Conservation (phyloP, 2,797 vertebrate species). For the Coendou prehensilis region DNA sequence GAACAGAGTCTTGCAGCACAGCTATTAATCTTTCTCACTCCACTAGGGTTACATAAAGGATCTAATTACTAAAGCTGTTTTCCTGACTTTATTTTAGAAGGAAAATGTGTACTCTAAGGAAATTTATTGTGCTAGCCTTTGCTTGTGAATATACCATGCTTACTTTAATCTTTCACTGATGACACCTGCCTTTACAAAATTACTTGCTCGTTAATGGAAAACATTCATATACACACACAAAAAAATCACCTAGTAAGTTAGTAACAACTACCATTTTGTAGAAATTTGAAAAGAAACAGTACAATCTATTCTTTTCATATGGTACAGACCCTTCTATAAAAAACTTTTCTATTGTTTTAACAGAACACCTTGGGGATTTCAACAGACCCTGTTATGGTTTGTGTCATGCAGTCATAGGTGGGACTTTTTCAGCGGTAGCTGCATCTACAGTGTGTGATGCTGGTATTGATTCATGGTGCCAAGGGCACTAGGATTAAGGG, state of each 20-base stretch:
- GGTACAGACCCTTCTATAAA: not conserved
- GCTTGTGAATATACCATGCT: slow-evolving; percentile 36
- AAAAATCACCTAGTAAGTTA: not conserved
- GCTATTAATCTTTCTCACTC: slow-evolving; percentile 64
- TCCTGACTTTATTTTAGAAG: slow-evolving; percentile 61
- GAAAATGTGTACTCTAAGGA: slow-evolving; percentile 50
- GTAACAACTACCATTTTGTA: slow-evolving; percentile 29
- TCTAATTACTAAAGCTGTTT: slow-evolving; percentile 72
- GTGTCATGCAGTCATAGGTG: not conserved
- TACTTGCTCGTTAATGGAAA: slow-evolving; percentile 6
- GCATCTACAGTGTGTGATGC: not conserved
- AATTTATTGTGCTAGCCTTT: slow-evolving; percentile 17
- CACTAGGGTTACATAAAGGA: slow-evolving; percentile 51
- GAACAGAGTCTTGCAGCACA: not conserved
- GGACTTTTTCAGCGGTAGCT: not conserved
- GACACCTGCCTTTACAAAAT: slow-evolving; percentile 35
- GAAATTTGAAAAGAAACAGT: slow-evolving; percentile 55
- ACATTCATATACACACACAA: not conserved
- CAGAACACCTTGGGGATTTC: not conserved
- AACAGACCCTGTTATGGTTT: not conserved
- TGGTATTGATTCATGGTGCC: not conserved
- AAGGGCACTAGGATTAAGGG: not conserved
- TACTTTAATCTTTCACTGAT: slow-evolving; percentile 44
- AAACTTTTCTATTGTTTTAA: not conserved
- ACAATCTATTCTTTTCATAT: not conserved